Evolutionary conservation across 2,888 invertebrate genomes (phyloP).

Genomic region (Papilio demoleus): DNA sequence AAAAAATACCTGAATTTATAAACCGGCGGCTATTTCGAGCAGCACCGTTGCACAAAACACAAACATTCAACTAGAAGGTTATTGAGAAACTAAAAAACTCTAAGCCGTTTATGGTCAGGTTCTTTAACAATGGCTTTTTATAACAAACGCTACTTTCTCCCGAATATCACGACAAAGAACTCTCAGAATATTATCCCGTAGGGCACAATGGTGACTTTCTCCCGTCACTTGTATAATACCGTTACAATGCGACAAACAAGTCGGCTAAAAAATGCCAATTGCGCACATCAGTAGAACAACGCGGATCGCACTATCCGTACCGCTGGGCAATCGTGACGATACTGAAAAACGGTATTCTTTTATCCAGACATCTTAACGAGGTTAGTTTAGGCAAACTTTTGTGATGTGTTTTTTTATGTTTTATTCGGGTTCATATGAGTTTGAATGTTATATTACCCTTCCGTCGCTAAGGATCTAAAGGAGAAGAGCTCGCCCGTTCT

Average conservation of each 20-base stretch:
- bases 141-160: constrained; percentile 75
- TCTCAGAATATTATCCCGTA: constrained; percentile 59
- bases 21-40: neutral
- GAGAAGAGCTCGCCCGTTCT: constrained; percentile 71
- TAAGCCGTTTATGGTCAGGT: constrained; percentile 63
- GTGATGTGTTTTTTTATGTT: constrained; percentile 78
- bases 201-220: constrained; percentile 71
- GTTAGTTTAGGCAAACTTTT: constrained; percentile 83
- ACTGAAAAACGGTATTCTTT: constrained; percentile 83
- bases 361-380: constrained; percentile 83
- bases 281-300: constrained; percentile 63
- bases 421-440: constrained; percentile 78
- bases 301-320: constrained; percentile 78
- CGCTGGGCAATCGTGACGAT: constrained; percentile 78
- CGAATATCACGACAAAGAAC: constrained; percentile 69
- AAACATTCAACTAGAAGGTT: constrained; percentile 66
- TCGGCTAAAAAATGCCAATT: constrained; percentile 52
- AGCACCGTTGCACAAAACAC: constrained; percentile 56
- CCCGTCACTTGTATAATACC: constrained; percentile 63
- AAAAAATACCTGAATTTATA: constrained; percentile 37
- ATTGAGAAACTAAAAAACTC: constrained; percentile 73
- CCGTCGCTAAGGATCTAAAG: constrained; percentile 54
- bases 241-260: constrained; percentile 49
- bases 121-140: constrained; percentile 69
- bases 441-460: constrained; percentile 74